Conservation (phyloP, 2,797 vertebrate species). For the Phylloscopus collybita region DNA sequence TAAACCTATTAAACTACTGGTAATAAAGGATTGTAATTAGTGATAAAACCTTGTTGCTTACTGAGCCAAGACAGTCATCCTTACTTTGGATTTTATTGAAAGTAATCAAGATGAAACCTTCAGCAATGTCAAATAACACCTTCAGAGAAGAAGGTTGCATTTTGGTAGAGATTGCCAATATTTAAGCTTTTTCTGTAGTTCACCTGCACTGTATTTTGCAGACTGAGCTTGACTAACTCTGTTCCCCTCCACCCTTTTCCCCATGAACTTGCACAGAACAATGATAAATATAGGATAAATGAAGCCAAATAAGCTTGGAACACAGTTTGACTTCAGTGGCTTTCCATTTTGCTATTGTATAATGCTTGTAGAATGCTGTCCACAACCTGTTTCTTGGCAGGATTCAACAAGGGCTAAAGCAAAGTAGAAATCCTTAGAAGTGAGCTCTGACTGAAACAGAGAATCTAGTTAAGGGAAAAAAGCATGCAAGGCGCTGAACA, state of each 20-base stretch:
- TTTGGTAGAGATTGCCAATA: neutral
- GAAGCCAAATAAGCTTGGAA: neutral
- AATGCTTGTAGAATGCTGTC: slow-evolving; percentile 7
- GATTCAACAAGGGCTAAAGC: neutral
- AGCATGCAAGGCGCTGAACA: slow-evolving; percentile 27
- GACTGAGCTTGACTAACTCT: neutral
- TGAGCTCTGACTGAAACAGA: neutral
- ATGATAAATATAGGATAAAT: neutral
- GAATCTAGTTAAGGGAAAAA: slow-evolving; percentile 54
- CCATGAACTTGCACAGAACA: neutral
- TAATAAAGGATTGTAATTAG: slow-evolving; percentile 97
- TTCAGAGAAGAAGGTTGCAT: slow-evolving; percentile 35
- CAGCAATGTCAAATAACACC: slow-evolving; percentile 81
- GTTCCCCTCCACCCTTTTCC: neutral
- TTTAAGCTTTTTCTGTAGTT: neutral
- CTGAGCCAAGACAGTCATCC: slow-evolving; percentile 89
- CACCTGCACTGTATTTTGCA: neutral
- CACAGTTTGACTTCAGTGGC: neutral
- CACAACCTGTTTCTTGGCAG: slow-evolving; percentile 15
- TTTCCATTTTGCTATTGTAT: slow-evolving; percentile 50
- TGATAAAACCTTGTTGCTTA: slow-evolving; percentile 92
- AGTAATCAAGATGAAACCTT: slow-evolving; percentile 83
- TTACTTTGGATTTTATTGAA: slow-evolving; percentile 84
- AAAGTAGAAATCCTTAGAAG: neutral
- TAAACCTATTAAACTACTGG: slow-evolving; percentile 93